These are phyloP conservation scores for Neotoxoptera formosana DNA, from an alignment of 1,140 invertebrate species.

Conservation along the genomic window DNA sequence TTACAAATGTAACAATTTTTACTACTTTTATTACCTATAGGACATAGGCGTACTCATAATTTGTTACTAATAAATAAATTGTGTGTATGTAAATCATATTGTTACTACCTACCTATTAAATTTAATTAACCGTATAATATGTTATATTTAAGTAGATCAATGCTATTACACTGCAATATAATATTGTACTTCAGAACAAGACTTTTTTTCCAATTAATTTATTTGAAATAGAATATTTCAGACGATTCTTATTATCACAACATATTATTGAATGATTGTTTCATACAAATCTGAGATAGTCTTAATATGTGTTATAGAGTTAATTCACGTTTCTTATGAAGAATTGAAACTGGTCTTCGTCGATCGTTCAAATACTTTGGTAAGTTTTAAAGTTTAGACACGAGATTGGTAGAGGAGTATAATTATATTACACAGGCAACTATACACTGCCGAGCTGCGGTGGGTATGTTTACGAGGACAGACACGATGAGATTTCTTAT, in stretches of 20 bases:
- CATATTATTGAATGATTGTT: too few relatives aligned
- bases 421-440: neutral
- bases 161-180: too few relatives aligned
- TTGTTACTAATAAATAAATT: neutral
- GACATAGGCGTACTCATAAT: neutral
- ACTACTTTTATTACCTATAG: neutral
- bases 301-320: too few relatives aligned
- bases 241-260: too few relatives aligned
- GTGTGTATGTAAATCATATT: neutral
- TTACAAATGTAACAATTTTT: neutral
- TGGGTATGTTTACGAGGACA: neutral
- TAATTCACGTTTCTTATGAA: neutral
- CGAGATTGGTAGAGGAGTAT: neutral
- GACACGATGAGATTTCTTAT: neutral
- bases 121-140: neutral
- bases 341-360: neutral
- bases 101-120: neutral
- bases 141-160: neutral
- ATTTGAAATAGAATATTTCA: neutral
- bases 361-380: neutral
- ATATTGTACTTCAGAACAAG: too few relatives aligned
- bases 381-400: neutral
- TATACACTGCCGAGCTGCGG: neutral
- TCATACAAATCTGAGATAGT: too few relatives aligned
- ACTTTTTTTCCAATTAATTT: too few relatives aligned